Evolutionary conservation across 2,888 invertebrate species (phyloP), one percentile per base, ranked within the genome.

Genomic region (Dexiosoma caninum): DNA sequence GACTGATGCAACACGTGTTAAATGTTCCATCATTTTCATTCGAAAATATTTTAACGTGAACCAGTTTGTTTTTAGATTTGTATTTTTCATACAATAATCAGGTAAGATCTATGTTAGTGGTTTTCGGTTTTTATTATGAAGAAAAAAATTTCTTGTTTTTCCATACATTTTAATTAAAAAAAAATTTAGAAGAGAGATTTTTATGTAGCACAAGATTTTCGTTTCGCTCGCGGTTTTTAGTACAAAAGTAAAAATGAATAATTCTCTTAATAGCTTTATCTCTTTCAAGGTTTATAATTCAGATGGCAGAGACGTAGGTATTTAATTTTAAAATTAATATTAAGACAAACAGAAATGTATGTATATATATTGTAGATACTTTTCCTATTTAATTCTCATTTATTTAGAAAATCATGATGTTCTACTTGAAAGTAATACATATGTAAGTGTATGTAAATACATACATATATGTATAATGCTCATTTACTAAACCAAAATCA

Each of bases 1-100:
- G 40, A 64, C 79, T 79, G 79, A 79, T 70, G 79, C 79, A 79
- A 79, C 79, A 75, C 75, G 70, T 75, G 79, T 75, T 57, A 44
- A 79, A 70, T 59, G 64, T 79, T 40, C 64, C 3, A 70, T 79
- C 79, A 79, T 70, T 16, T 59, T 27, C 16, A 49, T 3, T 19
- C 49, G n/a, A 19, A 21, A 23, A 12, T 1, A 1, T 12, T 23
- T 23, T 2, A 49, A 46, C 3, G 21, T 16, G 9, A 19, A 46
- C 21, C 21, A 21, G 35, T 27, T 23, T 55, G n/a, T 21, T 19
- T 30, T 27, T 23, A 1, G 6, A 9, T 27, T 5, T 27, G 23
- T 14, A 10, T 40, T 0, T n/a, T 23, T 10, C 5, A 10, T 27
- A 27, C 27, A 42, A 42, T 21, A 37, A 46, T 35, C 12, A 32